phyloP scores from a whole-genome alignment of 2,888 invertebrate species.

The Poecilus cupreus region DNA sequence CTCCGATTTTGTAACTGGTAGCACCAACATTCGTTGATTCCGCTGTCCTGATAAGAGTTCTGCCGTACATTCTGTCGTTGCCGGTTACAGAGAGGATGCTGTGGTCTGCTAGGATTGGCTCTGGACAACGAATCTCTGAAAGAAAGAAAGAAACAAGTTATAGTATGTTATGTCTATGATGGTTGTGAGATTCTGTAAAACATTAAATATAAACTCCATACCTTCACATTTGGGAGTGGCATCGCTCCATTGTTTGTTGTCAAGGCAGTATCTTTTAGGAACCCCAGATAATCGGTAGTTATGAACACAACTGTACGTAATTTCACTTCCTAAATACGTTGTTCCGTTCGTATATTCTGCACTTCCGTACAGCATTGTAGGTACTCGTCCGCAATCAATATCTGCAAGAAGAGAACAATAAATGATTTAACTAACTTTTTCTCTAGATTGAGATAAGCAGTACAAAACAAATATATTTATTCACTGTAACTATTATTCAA shows the following conservation, averaged over 20 bases:
- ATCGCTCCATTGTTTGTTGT: conserved; percentile 89
- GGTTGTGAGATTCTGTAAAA: background rate
- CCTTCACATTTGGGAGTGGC: conserved; percentile 88
- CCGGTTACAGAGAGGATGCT: conserved; percentile 92
- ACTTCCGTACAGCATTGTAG: conserved; percentile 85
- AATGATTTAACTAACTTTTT: too few species aligned
- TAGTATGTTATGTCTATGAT: too few species aligned
- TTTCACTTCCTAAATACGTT: conserved; percentile 87
- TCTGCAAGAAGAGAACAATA: too few species aligned
- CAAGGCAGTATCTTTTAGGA: conserved; percentile 81
- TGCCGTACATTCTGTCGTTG: conserved; percentile 91
- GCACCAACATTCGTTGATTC: conserved; percentile 80
- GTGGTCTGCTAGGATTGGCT: conserved; percentile 88
- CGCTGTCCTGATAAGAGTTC: conserved; percentile 85
- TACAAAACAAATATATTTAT: too few species aligned
- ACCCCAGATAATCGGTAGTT: conserved; percentile 88
- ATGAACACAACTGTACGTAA: conserved; percentile 85
- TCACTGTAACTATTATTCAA: too few species aligned
- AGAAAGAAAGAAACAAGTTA: conserved; percentile 20
- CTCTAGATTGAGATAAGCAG: too few species aligned
- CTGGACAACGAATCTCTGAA: conserved; percentile 88
- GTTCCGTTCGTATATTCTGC: conserved; percentile 85
- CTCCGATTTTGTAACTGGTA: conserved; percentile 89
- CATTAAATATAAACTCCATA: conserved; percentile 72
- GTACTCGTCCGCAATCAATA: conserved; percentile 91